Percentiles rank a stretch among this genome's conserved stretches.
These are phyloP conservation scores for Ranitomeya variabilis DNA, from an alignment of 2,113 vertebrate genomes.

Conservation along the genomic window DNA sequence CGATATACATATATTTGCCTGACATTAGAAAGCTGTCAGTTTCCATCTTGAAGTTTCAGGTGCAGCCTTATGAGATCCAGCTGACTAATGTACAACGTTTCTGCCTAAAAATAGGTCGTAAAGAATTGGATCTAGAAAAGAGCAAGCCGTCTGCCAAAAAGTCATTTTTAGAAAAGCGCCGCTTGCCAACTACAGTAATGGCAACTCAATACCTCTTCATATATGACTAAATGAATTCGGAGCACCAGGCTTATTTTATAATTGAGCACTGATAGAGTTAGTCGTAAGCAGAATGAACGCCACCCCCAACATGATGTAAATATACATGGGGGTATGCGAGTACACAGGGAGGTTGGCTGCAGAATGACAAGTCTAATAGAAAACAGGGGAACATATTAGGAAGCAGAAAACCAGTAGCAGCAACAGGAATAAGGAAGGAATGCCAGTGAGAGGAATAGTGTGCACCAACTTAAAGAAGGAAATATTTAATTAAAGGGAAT, in stretches of 20 bases:
- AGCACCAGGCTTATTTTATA: conserved; percentile 10
- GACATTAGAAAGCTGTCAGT: conserved; percentile 11
- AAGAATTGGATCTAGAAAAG: conserved; percentile 43
- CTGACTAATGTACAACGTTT: conserved; percentile 30
- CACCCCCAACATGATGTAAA: not conserved
- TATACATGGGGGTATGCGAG: not conserved
- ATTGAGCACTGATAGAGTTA: not conserved
- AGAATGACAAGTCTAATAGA: not conserved
- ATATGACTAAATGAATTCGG: not conserved
- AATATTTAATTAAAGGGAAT: not conserved
- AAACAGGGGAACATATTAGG: not conserved
- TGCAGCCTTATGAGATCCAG: not conserved
- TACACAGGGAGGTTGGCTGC: not conserved
- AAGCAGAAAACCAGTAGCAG: not conserved
- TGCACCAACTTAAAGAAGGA: not conserved
- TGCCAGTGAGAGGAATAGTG: not conserved
- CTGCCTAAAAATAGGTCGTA: conserved; percentile 44
- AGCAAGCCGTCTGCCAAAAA: conserved; percentile 35
- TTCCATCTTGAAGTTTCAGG: not conserved
- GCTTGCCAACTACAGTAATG: conserved; percentile 48
- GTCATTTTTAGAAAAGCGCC: conserved; percentile 43
- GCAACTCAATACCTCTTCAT: conserved; percentile 19
- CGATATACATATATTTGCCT: not conserved
- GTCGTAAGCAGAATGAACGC: not conserved
- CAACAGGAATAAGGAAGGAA: not conserved